phyloP scores from a whole-genome alignment of 2,113 vertebrate genomes.

The Litocranius walleri region DNA sequence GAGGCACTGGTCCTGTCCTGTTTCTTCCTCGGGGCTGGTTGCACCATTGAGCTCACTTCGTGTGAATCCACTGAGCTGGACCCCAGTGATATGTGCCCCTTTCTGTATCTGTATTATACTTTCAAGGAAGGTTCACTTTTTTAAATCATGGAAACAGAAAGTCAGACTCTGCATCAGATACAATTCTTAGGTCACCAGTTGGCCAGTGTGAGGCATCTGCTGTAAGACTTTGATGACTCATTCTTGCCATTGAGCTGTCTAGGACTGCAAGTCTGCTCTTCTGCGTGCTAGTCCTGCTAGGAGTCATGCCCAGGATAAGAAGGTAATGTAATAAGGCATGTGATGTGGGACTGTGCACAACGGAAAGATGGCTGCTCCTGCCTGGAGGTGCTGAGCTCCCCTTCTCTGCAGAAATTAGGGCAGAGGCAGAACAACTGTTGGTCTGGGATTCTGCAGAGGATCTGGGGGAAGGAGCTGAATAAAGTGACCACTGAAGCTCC shows the following conservation, averaged over 20 bases:
- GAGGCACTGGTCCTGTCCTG: too few relatives aligned
- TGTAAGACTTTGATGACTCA: neutral
- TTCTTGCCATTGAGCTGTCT: neutral
- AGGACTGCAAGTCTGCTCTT: neutral
- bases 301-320: neutral
- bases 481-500: neutral
- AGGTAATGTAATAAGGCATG: too few relatives aligned
- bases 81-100: neutral
- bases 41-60: neutral
- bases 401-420: neutral
- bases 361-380: neutral
- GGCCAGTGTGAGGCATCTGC: fast-evolving
- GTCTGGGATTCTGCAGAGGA: neutral
- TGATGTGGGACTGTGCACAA: neutral
- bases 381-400: neutral
- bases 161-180: neutral
- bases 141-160: neutral
- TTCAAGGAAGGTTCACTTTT: neutral
- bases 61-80: neutral
- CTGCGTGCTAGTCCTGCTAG: neutral
- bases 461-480: neutral
- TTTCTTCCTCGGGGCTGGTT: fast-evolving
- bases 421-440: neutral
- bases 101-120: neutral
- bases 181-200: neutral